Evolutionary conservation across 1,140 invertebrate genomes (phyloP), one percentile per base, ranked within the genome.

Genomic region (Ceratoteleas bidentatus): DNA sequence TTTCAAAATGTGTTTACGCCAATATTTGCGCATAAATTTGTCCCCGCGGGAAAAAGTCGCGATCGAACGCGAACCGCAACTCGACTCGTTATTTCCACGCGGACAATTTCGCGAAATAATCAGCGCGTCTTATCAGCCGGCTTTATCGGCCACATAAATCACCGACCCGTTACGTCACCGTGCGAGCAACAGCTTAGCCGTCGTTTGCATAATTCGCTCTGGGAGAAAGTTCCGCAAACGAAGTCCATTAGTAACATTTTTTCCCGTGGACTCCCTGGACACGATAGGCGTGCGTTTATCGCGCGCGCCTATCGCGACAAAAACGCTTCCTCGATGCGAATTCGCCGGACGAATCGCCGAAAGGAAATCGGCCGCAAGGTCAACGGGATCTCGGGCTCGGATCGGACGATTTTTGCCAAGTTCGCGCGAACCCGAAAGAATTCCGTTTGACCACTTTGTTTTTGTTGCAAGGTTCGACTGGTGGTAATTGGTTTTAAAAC

Each of bases 91-190:
- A 73, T 64, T 73, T 13, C 58, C 15, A 9, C 9, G 32, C 8
- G 6, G 54, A n/a, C 10, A 61, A 68, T 61, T 58, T 53, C 14
- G 38, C 65, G 32, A 69, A 69, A 77, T 54, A 53, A 14, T 69
- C 33, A 9, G 38, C 33, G 52, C 10, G 56, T 43, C 34, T 62
- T 77, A 77, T 77, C 57, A 15, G 57, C 10, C 14, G 43, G 13
- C 50, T 77, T 69, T 47, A 77, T 76, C 73, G 45, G 13, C 5
- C 50, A 24, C 56, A 50, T 77, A 69, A 77, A 77, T 77, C 74
- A 77, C 52, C 36, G 52, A 16, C 52, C 65, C 32, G 47, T 77
- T 77, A 77, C 74, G 64, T 77, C 58, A 77, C 64, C 62, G 62
- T 38, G 57, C 33, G 58, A 69, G 74, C 65, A 77, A 69, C 65